Base-by-base conservation (phyloP, 2,113 vertebrate genomes). In the Barnardius zonarius region DNA sequence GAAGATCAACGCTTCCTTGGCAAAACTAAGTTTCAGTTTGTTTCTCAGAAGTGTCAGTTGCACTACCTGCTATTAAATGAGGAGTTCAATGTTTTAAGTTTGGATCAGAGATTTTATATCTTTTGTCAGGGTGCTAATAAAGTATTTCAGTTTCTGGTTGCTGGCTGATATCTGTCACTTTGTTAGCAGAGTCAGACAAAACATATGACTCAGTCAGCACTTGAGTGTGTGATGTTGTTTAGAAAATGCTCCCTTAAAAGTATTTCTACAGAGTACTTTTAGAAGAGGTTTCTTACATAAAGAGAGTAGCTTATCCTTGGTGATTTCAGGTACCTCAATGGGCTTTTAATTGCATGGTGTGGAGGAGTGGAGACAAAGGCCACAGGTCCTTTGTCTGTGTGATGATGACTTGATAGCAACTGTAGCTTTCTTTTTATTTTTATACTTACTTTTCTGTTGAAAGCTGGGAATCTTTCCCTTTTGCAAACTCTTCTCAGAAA, bases 201-300 rank as follows among this genome's bases (percentile, higher is more conserved):
- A 89, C 52, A 20, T 39, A 63, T 94, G 96, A 97, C 74, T 97
- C 95, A 97, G 88, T 55, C 64, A 82, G 49, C 73, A 84, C 77
- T 84, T 70, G 74, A 97, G 86, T 46, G 43, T 31, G 13, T 7
- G 10, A 49, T 88, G 86, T 89, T 95, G 85, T 95, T 97, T 83
- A 91, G 86, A 92, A 97, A 97, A 86, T 83, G 35, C 39, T 78
- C 66, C 46, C 52, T 85, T 95, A 75, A 88, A 94, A 91, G 83
- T 80, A 59, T 96, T 94, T 95, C 49, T 96, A 37, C 41, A 64
- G 35, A 0, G 1, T 72, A 39, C n/a, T 86, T 83, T 93, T 75
- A 72, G n/a, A 80, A 92, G 84, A 41, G 24, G 6, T 88, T 92
- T 96, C 55, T 75, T 89, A 24, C 37, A 61, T 88, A 89, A 79